A percentile compares a stretch with the other conserved stretches of the same genome.
Evolutionary conservation across 2,797 vertebrate genomes (phyloP).

Genomic region (Microctenopoma lineatum): DNA sequence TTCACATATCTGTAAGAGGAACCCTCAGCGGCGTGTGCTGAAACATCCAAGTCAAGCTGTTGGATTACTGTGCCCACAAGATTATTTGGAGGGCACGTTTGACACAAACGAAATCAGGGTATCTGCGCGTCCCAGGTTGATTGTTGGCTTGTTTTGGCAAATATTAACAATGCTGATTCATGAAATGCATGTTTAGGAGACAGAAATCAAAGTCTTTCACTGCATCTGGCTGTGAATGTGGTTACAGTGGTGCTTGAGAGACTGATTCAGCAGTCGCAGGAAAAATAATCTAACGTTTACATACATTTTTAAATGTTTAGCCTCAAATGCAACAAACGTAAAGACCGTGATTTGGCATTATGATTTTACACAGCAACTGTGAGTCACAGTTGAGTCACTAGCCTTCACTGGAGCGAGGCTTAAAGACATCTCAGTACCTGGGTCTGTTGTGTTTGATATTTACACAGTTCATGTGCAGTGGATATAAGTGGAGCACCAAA

Average conservation of each 20-base stretch:
- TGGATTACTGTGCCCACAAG: constrained; percentile 1
- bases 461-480: background rate
- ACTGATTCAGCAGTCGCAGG: background rate
- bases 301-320: constrained; percentile 18
- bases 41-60: constrained; percentile 7
- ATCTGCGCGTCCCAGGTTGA: background rate
- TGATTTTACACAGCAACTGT: constrained; percentile 6
- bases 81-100: constrained; percentile 10
- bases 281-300: background rate
- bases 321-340: constrained; percentile 1
- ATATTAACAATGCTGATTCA: constrained; percentile 17
- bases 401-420: background rate
- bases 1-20: constrained; percentile 1
- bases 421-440: background rate
- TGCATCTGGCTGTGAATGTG: background rate
- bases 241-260: background rate
- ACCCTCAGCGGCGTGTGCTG: constrained; percentile 1
- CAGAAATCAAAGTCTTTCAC: background rate
- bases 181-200: constrained; percentile 17
- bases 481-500: background rate
- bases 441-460: constrained; percentile 5
- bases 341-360: constrained; percentile 16
- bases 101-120: constrained; percentile 11
- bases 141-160: constrained; percentile 16
- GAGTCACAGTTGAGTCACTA: constrained; percentile 21